Evolutionary conservation across 2,888 invertebrate genomes (phyloP).

Genomic region (Dicyrtoma fusca): DNA sequence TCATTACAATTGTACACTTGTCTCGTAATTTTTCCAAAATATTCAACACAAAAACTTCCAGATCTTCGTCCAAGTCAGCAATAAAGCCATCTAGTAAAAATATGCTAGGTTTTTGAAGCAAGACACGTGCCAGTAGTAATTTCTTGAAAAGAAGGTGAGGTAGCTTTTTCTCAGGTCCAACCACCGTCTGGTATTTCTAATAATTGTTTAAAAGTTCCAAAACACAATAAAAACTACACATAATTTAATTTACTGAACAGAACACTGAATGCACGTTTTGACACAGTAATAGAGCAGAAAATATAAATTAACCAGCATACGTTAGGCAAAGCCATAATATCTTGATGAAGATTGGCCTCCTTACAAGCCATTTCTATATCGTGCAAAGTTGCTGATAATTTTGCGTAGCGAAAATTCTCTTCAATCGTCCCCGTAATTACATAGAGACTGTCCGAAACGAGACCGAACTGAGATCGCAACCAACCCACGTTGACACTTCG

Average conservation of each 20-base stretch:
- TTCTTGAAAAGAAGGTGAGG: slow-evolving; percentile 29
- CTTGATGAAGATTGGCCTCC: slow-evolving; percentile 36
- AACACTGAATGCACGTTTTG: not conserved
- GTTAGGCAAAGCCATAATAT: slow-evolving; percentile 26
- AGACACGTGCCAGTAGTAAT: slow-evolving; percentile 42
- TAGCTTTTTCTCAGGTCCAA: slow-evolving; percentile 18
- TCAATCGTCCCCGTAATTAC: slow-evolving; percentile 44
- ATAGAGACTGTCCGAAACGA: slow-evolving; percentile 36
- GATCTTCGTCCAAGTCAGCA: slow-evolving; percentile 22
- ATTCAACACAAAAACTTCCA: slow-evolving; percentile 1
- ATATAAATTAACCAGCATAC: slow-evolving; percentile 4
- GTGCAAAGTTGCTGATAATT: slow-evolving; percentile 25
- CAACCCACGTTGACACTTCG: slow-evolving; percentile 43
- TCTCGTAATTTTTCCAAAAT: slow-evolving; percentile 3
- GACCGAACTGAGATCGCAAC: slow-evolving; percentile 42
- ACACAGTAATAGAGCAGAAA: not conserved
- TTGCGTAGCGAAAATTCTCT: slow-evolving; percentile 44
- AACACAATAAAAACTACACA: not conserved
- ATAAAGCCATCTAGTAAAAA: slow-evolving; percentile 43
- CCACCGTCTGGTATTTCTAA: slow-evolving; percentile 37
- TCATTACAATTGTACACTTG: slow-evolving; percentile 15
- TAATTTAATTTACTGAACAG: not conserved
- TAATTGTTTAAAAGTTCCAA: not conserved
- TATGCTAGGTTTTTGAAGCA: slow-evolving; percentile 36
- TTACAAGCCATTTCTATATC: slow-evolving; percentile 43